Evolutionary conservation across 2,888 invertebrate species (phyloP), one percentile per base, ranked within the genome.

Genomic region (Augiades crinisus): DNA sequence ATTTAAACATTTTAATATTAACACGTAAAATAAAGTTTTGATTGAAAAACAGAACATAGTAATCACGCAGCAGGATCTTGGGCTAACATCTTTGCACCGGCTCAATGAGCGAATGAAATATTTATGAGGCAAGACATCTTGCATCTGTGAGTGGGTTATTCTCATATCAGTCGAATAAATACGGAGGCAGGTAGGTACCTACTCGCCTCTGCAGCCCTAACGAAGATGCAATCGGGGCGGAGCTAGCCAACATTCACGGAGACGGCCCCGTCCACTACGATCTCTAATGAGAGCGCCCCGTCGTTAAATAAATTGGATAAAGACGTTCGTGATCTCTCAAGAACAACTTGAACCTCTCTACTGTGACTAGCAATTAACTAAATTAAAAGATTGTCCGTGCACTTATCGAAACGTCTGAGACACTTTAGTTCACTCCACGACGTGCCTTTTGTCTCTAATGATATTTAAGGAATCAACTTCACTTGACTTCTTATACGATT

Each of bases 301-400:
- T 88, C 88, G 85, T 89, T 89, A 88, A 87, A 89, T 84, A 88
- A 88, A 89, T 89, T 88, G 88, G 86, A 87, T 87, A 88, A 88
- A 88, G 88, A 89, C 88, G 81, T 82, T 79, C 84, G 79, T 85
- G 88, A 88, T 85, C 86, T 87, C 83, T 89, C 79, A 80, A 85
- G 86, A 85, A 81, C 82, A 78, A 79, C 86, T 87, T 79, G 74
- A 86, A 81, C 76, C 79, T 78, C 85, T 86, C 75, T 76, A 78
- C 78, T 77, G 84, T 81, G 82, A 86, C 84, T 86, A 75, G 81
- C 86, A 86, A 89, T 88, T 88, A 88, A 85, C 81, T 84, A 85
- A 89, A 89, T 87, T 87, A 87, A 88, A 87, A 88, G 86, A 88
- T 79, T 83, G 79, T 81, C 78, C 80, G 82, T 81, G 74, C 82